Percentiles rank a stretch among this genome's conserved stretches.
These are phyloP conservation scores for Hyaena hyaena DNA, from an alignment of 2,113 vertebrate genomes.

Conservation along the genomic window DNA sequence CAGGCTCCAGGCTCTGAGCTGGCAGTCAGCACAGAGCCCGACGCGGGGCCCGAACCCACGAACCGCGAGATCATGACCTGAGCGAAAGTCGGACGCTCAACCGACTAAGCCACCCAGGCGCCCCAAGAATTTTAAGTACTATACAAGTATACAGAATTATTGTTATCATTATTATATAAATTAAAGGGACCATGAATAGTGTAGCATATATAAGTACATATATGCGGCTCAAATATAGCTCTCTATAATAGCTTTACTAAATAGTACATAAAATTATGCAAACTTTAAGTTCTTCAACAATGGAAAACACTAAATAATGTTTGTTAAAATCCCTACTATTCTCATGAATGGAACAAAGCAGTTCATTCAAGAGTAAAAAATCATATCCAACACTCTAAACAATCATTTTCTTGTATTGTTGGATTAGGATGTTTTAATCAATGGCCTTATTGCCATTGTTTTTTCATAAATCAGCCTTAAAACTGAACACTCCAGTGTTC, in stretches of 20 bases:
- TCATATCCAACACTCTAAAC: background rate
- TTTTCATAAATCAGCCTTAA: constrained; percentile 24
- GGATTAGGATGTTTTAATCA: constrained; percentile 33
- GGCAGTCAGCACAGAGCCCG: no score
- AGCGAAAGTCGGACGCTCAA: no score
- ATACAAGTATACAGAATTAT: background rate
- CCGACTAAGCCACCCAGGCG: no score
- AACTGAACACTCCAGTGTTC: constrained; percentile 18
- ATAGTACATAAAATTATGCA: constrained; percentile 1
- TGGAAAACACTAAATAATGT: background rate
- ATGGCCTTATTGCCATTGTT: constrained; percentile 51
- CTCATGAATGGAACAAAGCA: constrained; percentile 65
- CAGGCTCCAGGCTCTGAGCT: no score
- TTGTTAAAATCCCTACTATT: constrained; percentile 48
- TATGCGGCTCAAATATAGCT: background rate
- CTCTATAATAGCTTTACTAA: background rate
- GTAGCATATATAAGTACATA: background rate
- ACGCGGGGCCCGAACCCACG: no score
- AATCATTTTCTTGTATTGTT: constrained; percentile 53
- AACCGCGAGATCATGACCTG: no score
- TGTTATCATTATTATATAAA: background rate
- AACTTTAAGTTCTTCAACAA: constrained; percentile 33
- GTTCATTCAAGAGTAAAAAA: constrained; percentile 42
- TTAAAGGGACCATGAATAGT: background rate
- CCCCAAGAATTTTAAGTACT: constrained; percentile 15